Evolutionary conservation across 2,113 vertebrate genomes (phyloP).

Genomic region (Regulus satrapa): DNA sequence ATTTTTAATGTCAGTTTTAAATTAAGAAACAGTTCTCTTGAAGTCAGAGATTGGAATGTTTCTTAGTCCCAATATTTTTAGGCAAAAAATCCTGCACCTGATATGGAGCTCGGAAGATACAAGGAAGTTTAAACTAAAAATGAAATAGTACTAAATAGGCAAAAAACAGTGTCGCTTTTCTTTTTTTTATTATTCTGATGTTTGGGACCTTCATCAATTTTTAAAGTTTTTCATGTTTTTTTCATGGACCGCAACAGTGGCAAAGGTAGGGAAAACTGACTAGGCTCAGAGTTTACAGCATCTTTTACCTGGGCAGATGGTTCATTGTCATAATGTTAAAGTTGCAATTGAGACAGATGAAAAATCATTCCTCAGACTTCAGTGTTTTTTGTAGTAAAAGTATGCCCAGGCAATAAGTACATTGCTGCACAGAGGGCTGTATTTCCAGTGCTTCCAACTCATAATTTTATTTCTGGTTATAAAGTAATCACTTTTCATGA

Average conservation of each 20-base stretch:
- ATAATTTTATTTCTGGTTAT: not conserved
- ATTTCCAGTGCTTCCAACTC: not conserved
- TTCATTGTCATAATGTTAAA: not conserved
- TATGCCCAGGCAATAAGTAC: not conserved
- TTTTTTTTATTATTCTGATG: not conserved
- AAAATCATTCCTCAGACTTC: not conserved
- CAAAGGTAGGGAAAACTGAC: not conserved
- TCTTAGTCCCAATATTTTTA: not conserved
- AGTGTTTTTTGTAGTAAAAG: not conserved
- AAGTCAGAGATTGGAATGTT: not conserved
- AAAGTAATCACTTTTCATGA: not conserved
- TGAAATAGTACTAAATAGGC: not conserved
- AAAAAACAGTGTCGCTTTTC: not conserved
- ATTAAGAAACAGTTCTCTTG: not conserved
- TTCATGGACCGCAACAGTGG: not conserved
- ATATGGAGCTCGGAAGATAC: not conserved
- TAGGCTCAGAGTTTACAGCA: not conserved
- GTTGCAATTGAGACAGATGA: not conserved
- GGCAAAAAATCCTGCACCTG: not conserved
- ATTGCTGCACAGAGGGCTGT: not conserved
- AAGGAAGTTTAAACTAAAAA: not conserved
- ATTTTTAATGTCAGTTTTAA: not conserved
- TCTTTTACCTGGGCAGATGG: not conserved
- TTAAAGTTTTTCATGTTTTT: not conserved
- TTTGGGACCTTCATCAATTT: not conserved